Percentiles rank a stretch among this genome's conserved stretches.
Evolutionary conservation across 2,113 vertebrate genomes (phyloP).

Genomic region (Sylvia atricapilla): DNA sequence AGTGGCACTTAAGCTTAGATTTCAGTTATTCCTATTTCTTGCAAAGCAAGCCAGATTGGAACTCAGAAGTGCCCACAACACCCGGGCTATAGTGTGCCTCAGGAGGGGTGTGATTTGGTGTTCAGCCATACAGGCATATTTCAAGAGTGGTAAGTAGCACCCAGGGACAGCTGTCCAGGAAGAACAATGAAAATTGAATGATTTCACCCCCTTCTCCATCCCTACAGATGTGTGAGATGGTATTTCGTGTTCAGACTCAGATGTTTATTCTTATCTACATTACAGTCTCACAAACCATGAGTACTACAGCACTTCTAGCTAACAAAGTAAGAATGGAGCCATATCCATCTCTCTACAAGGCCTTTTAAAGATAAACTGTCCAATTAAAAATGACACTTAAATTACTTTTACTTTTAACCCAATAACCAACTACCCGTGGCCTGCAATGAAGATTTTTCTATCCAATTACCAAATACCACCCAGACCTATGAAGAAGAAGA

Average conservation of each 20-base stretch:
- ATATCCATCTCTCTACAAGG: not conserved
- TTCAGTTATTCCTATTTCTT: not conserved
- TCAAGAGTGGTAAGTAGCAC: not conserved
- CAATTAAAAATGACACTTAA: not conserved
- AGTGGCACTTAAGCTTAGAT: not conserved
- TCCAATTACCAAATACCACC: not conserved
- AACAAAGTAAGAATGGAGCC: not conserved
- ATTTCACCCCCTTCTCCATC: fast-evolving
- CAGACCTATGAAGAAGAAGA: not conserved
- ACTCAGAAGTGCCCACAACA: not conserved
- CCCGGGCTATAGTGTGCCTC: not conserved
- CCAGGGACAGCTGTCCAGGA: fast-evolving
- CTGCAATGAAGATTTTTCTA: not conserved
- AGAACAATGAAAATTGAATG: not conserved
- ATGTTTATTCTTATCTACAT: not conserved
- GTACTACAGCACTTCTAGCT: not conserved
- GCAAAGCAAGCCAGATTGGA: not conserved
- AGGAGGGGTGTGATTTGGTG: not conserved
- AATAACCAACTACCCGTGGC: not conserved
- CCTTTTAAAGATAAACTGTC: not conserved
- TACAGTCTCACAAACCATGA: not conserved
- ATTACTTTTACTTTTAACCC: not conserved
- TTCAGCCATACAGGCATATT: not conserved
- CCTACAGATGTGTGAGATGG: not conserved
- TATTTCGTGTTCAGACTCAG: not conserved